phyloP scores from a whole-genome alignment of 2,888 invertebrate species.

The Desoria tigrina region DNA sequence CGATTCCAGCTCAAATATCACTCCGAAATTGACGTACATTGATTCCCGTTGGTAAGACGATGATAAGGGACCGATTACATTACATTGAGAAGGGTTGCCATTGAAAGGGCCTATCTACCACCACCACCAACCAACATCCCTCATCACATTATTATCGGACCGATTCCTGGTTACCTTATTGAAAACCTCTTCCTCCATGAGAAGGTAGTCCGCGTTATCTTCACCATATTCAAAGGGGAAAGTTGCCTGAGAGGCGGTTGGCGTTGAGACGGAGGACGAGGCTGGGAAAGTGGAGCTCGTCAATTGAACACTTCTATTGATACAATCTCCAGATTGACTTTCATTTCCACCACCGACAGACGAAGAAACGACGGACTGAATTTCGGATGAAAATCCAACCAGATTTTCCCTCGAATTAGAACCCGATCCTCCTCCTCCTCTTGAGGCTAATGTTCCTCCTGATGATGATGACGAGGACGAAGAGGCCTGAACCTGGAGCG shows the following conservation, averaged over 20 bases:
- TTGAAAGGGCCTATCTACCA: no score
- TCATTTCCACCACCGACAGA: no score
- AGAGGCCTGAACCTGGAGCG: neutral
- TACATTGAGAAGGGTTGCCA: constrained; percentile 12
- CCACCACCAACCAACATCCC: no score
- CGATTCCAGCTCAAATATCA: no score
- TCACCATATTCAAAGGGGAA: constrained; percentile 45
- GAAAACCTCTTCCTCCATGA: constrained; percentile 50
- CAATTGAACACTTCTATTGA: neutral
- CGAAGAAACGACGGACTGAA: neutral
- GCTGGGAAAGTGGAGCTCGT: constrained; percentile 9
- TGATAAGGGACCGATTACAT: neutral
- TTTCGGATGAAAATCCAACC: constrained; percentile 2
- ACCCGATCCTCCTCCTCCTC: neutral
- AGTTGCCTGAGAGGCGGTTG: constrained; percentile 22
- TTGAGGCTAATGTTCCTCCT: neutral
- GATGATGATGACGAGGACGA: neutral
- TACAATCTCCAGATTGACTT: neutral
- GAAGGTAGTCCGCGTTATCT: constrained; percentile 46
- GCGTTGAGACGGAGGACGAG: constrained; percentile 16
- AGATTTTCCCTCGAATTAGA: neutral
- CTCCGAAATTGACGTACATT: no score
- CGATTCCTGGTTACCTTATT: constrained; percentile 44
- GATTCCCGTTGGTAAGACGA: neutral
- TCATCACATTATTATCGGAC: no score